Evolutionary conservation across 1,140 invertebrate species (phyloP), one percentile per base, ranked within the genome.

Genomic region (Cotesia typhae): DNA sequence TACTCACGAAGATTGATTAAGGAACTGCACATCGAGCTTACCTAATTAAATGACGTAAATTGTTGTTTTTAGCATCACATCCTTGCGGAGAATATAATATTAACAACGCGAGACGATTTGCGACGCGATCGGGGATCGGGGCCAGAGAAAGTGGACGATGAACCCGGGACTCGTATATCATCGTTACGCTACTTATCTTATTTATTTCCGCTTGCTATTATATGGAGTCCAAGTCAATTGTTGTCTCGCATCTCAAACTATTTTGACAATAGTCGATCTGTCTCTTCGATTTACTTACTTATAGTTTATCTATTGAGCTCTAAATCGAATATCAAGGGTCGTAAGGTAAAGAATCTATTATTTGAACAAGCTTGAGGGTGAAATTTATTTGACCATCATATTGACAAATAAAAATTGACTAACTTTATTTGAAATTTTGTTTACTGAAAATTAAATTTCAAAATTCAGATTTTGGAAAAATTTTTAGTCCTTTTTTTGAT

Each of bases 61-160:
- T 67, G 35, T 47, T 47, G 6, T 47, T 47, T 47, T 28, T 28
- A 28, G 28, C 28, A 28, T 28, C 28, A 28, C 28, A 28, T 28
- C 28, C 28, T 28, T 28, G 28, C 28, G 28, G 28, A 28, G 28
- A 28, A 28, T 28, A 28, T 28, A 28, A 28, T 28, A 28, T 28
- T 28, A 28, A 28, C 28, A 47, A 35, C 17, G 57, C 53, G 59
- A 67, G 64, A 64, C 63, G 41, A 65, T 71, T 53, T 71, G 59
- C 74, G 76, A 76, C 41, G 41, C 41, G 41, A 47, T 47, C 41
- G 41, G 6, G 67, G 73, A 79, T 81, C 74, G 79, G 74, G 80
- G 80, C 72, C 80, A 79, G 79, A 81, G 80, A 82, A 82, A 82
- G 80, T 81, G 77, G 79, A 77, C 79, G 73, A 79, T 82, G 79